Evolutionary conservation across 2,888 invertebrate species (phyloP), one percentile per base, ranked within the genome.

Genomic region (Diaphora mendica): DNA sequence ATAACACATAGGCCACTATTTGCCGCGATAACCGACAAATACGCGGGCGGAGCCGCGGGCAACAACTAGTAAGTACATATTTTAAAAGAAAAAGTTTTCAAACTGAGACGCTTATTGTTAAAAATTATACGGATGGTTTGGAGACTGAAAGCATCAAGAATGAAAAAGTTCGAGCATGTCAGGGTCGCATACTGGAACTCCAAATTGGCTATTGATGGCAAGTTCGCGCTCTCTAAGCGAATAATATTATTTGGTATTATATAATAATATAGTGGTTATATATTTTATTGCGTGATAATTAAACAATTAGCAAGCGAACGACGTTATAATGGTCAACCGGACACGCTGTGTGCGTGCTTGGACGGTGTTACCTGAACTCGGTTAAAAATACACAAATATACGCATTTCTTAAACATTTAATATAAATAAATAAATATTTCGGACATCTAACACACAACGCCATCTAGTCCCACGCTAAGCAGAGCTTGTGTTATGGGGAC

Each of bases 211-310:
- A 59, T 55, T 55, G 26, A 59, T 55, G 0, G 13, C 59, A 59
- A 59, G n/a, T 26, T 59, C 26, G 59, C 26, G 62, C 9, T 15
- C 30, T 62, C 11, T 15, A 62, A 30, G 15, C 4, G 13, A 17
- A 30, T 30, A 30, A 62, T 26, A 59, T 62, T 62, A 62, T 30
- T 15, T 5, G 2, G 62, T 62, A 62, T 62, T 62, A 62, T 26
- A 48, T 23, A 48, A 48, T 23, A 62, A 30, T 30, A 17, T 15
- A 5, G 30, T 62, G 30, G 64, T 48, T 2, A 62, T 62, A 72
- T 42, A 72, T 68, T 64, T 64, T 48, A 72, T 68, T 68, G 73
- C 39, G 73, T 73, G 73, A 23, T 55, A 68, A 73, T 73, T 73
- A 42, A 64, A 65, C 68, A 73, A 69, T 73, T 73, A 44, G 62